phyloP scores from a whole-genome alignment of 2,888 invertebrate species.

The Dyspetes luteomarginatus region DNA sequence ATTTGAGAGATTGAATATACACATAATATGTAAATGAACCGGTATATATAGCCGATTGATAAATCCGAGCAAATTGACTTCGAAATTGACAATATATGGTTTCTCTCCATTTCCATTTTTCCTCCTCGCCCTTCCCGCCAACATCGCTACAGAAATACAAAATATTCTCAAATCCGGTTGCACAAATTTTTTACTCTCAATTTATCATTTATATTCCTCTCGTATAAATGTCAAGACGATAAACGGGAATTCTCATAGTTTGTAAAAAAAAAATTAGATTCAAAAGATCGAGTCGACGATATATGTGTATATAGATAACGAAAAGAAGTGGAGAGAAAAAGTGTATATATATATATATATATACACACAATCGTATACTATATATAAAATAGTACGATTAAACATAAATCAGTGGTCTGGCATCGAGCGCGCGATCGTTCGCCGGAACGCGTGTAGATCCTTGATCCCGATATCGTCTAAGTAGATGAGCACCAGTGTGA shows the following conservation, averaged over 20 bases:
- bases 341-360: slow-evolving; percentile 17
- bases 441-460: slow-evolving; percentile 78
- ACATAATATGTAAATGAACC: no score
- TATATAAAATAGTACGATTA: slow-evolving; percentile 56
- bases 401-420: slow-evolving; percentile 75
- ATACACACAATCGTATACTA: slow-evolving; percentile 1
- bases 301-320: slow-evolving; percentile 43
- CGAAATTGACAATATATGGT: not conserved
- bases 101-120: not conserved
- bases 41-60: no score
- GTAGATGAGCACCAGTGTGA: slow-evolving; percentile 79
- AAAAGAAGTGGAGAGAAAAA: slow-evolving; percentile 13
- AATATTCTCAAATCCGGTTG: no score
- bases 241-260: slow-evolving; percentile 18
- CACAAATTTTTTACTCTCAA: slow-evolving; percentile 10
- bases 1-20: no score
- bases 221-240: slow-evolving; percentile 18
- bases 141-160: not conserved
- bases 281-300: slow-evolving; percentile 31
- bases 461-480: slow-evolving; percentile 77
- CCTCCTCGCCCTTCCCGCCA: slow-evolving; percentile 20
- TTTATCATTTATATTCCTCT: not conserved
- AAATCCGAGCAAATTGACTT: no score
- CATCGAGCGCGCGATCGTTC: slow-evolving; percentile 74
- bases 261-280: slow-evolving; percentile 12